phyloP scores from a whole-genome alignment of 2,113 vertebrate species.

The Rhinopomastus cyanomelas region DNA sequence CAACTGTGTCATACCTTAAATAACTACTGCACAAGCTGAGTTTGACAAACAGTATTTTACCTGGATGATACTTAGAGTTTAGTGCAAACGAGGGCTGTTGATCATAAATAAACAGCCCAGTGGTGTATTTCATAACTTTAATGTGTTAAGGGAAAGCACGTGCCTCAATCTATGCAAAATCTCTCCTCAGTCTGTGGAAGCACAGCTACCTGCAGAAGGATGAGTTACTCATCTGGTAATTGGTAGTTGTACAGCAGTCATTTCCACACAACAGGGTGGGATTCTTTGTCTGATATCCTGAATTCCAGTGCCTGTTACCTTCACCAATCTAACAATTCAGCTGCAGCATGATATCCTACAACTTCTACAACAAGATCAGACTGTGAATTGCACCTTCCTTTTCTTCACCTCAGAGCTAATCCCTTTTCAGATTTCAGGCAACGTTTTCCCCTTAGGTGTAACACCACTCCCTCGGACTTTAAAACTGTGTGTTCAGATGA shows the following conservation, averaged over 20 bases:
- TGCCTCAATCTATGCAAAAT: background rate
- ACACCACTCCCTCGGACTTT: background rate
- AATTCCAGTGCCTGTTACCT: background rate
- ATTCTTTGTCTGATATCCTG: background rate
- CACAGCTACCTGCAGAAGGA: background rate
- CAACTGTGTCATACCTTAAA: background rate
- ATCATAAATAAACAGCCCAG: background rate
- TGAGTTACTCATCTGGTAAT: fast-evolving
- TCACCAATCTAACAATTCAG: background rate
- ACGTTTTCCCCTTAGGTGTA: background rate
- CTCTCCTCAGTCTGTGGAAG: background rate
- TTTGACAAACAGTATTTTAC: background rate
- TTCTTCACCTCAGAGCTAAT: background rate
- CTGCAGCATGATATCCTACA: background rate
- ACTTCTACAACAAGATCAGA: background rate
- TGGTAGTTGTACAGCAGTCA: background rate
- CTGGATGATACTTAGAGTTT: background rate
- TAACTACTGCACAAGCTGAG: background rate
- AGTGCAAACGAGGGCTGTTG: background rate
- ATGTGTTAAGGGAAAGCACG: background rate
- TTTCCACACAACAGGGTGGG: background rate
- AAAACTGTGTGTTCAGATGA: background rate
- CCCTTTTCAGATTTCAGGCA: background rate
- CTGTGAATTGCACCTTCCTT: background rate
- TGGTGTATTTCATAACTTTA: background rate